Conservation (phyloP, 2,113 vertebrate genomes). For the Acrocephalus arundinaceus region DNA sequence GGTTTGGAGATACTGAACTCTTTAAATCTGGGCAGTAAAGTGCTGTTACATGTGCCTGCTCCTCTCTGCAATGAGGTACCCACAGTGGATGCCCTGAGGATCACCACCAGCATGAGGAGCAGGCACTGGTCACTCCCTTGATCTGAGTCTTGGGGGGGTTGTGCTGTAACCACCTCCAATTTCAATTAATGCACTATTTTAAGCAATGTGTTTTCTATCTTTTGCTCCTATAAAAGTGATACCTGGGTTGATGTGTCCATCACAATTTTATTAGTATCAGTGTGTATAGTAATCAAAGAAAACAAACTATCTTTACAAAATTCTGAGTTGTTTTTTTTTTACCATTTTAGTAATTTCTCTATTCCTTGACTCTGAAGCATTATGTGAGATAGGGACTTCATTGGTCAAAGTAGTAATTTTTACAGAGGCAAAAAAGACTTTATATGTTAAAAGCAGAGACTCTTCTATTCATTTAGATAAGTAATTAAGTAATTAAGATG, state of each 20-base stretch:
- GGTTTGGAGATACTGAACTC: not conserved
- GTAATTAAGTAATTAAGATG: not conserved
- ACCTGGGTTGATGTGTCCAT: not conserved
- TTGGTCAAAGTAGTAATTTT: not conserved
- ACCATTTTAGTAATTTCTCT: not conserved
- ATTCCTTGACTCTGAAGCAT: not conserved
- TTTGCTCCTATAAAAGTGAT: not conserved
- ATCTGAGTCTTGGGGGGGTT: accelerated
- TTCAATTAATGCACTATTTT: not conserved
- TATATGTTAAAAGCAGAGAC: not conserved
- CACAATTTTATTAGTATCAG: not conserved
- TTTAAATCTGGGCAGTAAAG: not conserved
- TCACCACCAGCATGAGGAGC: accelerated
- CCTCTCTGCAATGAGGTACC: not conserved
- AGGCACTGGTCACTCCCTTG: not conserved
- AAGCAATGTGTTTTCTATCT: not conserved
- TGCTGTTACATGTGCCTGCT: accelerated
- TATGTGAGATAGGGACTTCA: not conserved
- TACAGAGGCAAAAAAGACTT: not conserved
- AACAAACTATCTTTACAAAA: not conserved
- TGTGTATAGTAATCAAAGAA: not conserved
- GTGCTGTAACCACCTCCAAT: not conserved
- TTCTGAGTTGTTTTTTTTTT: not conserved
- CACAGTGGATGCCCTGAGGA: not conserved
- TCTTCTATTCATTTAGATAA: not conserved